Percentiles rank a stretch among this genome's conserved stretches.
These are phyloP conservation scores for Bujurquina vittata DNA, from an alignment of 2,113 vertebrate species.

Conservation along the genomic window DNA sequence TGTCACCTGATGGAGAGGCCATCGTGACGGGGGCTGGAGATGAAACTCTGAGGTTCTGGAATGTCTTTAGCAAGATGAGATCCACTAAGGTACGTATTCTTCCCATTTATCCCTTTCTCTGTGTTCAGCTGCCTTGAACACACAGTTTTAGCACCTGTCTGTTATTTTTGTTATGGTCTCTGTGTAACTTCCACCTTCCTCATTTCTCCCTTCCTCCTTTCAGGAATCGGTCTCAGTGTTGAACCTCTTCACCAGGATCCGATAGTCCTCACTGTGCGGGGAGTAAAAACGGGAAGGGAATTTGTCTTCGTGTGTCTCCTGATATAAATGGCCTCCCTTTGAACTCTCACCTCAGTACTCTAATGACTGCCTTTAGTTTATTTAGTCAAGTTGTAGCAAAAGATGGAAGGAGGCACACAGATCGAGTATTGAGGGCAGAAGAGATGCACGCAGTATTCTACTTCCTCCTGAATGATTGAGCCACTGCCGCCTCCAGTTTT, in stretches of 20 bases:
- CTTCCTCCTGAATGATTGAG: constrained; percentile 21
- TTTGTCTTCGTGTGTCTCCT: constrained; percentile 38
- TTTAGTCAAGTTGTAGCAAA: constrained; percentile 49
- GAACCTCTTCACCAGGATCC: constrained; percentile 96
- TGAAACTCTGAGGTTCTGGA: constrained; percentile 97
- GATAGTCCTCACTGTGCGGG: constrained; percentile 75
- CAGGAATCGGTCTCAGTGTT: constrained; percentile 93
- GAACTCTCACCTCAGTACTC: constrained; percentile 40
- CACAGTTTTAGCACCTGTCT: neutral
- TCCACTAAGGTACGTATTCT: constrained; percentile 89
- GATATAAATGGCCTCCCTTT: constrained; percentile 25
- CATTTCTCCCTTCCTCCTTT: neutral
- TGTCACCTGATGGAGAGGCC: constrained; percentile 99
- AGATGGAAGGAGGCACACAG: constrained; percentile 17
- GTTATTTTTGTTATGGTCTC: neutral
- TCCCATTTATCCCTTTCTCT: neutral
- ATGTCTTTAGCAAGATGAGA: constrained; percentile 98
- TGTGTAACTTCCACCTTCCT: neutral
- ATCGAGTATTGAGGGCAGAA: constrained; percentile 3
- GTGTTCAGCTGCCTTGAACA: neutral
- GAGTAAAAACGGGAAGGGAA: constrained; percentile 13
- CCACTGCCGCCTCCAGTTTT: constrained; percentile 31
- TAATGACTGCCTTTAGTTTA: constrained; percentile 24
- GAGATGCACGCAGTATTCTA: constrained; percentile 46
- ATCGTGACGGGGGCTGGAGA: constrained; percentile 98